These are phyloP conservation scores for Halyomorpha halys DNA, from an alignment of 1,140 invertebrate genomes.

Conservation along the genomic window DNA sequence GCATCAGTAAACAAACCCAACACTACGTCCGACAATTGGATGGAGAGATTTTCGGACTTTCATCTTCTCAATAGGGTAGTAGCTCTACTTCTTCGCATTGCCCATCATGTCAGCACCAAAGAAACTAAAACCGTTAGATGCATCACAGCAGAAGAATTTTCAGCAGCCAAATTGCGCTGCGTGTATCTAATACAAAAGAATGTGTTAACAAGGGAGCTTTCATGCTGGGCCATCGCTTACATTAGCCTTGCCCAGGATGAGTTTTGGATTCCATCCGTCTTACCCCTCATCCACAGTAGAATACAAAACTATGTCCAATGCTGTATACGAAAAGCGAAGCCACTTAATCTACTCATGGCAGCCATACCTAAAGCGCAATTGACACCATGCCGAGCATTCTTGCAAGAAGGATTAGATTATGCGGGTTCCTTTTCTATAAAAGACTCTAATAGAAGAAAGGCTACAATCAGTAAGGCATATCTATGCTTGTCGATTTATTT, in stretches of 20 bases:
- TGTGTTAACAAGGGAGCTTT: background rate
- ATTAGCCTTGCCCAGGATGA: background rate
- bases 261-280: background rate
- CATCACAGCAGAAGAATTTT: background rate
- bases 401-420: background rate
- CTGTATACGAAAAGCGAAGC: too few species aligned
- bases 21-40: background rate
- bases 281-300: background rate
- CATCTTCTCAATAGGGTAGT: background rate
- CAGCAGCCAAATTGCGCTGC: too few species aligned
- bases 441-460: too few species aligned
- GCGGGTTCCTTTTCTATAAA: background rate
- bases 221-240: conserved; percentile 1
- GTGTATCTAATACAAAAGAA: background rate
- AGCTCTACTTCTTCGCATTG: background rate
- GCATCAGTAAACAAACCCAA: background rate
- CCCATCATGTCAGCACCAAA: background rate
- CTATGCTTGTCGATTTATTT: too few species aligned
- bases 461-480: too few species aligned
- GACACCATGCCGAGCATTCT: background rate
- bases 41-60: background rate
- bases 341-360: background rate
- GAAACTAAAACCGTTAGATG: background rate
- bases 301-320: background rate
- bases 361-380: background rate